Conservation (phyloP, 2,113 vertebrate genomes). For the Tetraodon nigroviridis region DNA sequence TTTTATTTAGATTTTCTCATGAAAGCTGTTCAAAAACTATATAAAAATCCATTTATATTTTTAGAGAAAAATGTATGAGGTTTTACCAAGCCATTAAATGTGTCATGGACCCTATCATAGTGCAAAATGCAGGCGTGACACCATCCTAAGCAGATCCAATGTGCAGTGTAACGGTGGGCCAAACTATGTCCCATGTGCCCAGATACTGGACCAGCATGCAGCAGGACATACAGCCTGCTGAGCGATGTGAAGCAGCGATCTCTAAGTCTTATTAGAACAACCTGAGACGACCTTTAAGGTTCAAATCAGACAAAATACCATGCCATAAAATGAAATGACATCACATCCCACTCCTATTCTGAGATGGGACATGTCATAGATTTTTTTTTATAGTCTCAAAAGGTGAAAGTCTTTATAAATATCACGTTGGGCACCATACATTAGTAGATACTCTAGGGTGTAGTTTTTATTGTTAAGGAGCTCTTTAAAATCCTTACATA, state of each 20-base stretch:
- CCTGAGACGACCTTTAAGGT: conserved; percentile 3
- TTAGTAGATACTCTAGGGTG: not conserved
- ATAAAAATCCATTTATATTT: not conserved
- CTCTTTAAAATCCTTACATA: too few relatives aligned
- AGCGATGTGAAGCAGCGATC: not conserved
- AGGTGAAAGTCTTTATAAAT: conserved; percentile 1
- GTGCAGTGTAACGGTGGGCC: too few relatives aligned
- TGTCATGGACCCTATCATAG: too few relatives aligned
- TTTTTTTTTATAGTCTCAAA: not conserved
- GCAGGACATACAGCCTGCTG: not conserved
- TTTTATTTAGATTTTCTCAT: not conserved
- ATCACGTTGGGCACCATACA: not conserved
- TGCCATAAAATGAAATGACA: conserved; percentile 18
- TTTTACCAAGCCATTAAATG: too few relatives aligned
- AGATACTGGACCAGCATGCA: not conserved
- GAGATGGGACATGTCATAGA: not conserved
- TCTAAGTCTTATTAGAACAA: not conserved
- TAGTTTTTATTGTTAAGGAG: not conserved
- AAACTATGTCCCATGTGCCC: too few relatives aligned
- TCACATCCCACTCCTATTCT: not conserved
- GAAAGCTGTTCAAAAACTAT: conserved; percentile 9
- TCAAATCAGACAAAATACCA: conserved; percentile 2
- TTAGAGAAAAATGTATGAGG: too few relatives aligned
- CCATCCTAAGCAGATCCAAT: not conserved
- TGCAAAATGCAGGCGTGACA: too few relatives aligned